phyloP scores from a whole-genome alignment of 2,888 invertebrate genomes.

The Ellobium chinense region DNA sequence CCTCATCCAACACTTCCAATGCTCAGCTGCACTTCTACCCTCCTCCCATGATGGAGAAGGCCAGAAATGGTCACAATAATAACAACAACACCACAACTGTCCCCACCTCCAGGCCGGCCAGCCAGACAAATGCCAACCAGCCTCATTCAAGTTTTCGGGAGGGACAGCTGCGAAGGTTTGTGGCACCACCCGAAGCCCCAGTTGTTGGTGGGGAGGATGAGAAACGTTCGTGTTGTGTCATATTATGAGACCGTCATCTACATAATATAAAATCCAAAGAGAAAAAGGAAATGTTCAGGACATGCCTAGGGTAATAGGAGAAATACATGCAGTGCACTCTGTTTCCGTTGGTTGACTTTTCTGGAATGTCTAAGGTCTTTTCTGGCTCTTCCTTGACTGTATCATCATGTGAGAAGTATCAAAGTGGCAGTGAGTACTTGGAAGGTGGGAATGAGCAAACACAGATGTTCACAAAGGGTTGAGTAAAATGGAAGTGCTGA shows the following conservation, averaged over 20 bases:
- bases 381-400: no score
- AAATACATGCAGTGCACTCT: no score
- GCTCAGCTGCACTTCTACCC: slow-evolving; percentile 35
- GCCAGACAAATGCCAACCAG: not conserved
- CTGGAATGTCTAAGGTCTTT: no score
- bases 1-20: not conserved
- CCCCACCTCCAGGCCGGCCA: slow-evolving; percentile 26
- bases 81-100: slow-evolving; percentile 55
- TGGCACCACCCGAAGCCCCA: slow-evolving; percentile 61
- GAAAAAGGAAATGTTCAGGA: no score
- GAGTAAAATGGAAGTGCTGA: no score
- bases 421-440: no score
- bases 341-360: no score
- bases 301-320: no score
- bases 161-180: slow-evolving; percentile 63
- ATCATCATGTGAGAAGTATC: no score
- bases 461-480: no score
- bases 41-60: slow-evolving; percentile 56
- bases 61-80: slow-evolving; percentile 60
- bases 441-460: no score
- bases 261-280: no score
- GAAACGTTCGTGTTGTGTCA: slow-evolving; percentile 69
- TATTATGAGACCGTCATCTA: slow-evolving; percentile 51
- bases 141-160: slow-evolving; percentile 48
- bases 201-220: slow-evolving; percentile 68